Evolutionary conservation across 2,888 invertebrate genomes (phyloP), one percentile per base, ranked within the genome.

Genomic region (Ethmia dodecea): DNA sequence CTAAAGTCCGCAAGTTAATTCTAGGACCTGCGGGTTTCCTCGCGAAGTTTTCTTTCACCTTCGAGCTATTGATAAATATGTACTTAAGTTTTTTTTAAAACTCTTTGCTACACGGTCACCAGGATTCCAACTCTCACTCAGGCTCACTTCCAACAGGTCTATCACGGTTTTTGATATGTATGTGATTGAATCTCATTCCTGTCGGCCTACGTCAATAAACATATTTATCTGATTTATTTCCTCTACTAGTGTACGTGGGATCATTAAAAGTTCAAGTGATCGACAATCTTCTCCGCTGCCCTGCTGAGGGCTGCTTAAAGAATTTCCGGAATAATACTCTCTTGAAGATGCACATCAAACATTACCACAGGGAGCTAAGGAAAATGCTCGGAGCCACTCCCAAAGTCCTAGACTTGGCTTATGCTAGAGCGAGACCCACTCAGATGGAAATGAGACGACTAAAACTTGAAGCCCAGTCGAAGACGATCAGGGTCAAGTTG

Each of bases 301-400:
- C 95, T 0, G 92, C 93, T 30, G 92, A 93, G 42, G 92, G 92
- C 1, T 98, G 98, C 64, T 90, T 89, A 32, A 98, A 98, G 74
- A 93, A 92, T 52, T 98, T 97, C 66, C 89, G 98, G 3, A 96
- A 96, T 63, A 95, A 96, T 62, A 95, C 94, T 43, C 89, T 97
- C 31, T 81, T 98, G 5, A 93, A 94, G 78, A 97, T 96, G 91
- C 98, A 98, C 66, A 93, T 97, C 26, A 97, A 97, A 60, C 97
- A 98, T 70, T 97, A 97, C 71, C 98, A 97, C 74, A 90, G 92
- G 1, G 94, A 95, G 46, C 88, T 93, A 38, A 89, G 90, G 1
- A 91, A 93, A 40, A 65, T 90, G 67, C 77, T 95, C 46, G 94
- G 94, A 2, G 89, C 89, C 0, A 94, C 95, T 0, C 95, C 95